A percentile compares a stretch with the other conserved stretches of the same genome.
Evolutionary conservation across 2,888 invertebrate species (phyloP).

Genomic region (Trichogramma evanescens): DNA sequence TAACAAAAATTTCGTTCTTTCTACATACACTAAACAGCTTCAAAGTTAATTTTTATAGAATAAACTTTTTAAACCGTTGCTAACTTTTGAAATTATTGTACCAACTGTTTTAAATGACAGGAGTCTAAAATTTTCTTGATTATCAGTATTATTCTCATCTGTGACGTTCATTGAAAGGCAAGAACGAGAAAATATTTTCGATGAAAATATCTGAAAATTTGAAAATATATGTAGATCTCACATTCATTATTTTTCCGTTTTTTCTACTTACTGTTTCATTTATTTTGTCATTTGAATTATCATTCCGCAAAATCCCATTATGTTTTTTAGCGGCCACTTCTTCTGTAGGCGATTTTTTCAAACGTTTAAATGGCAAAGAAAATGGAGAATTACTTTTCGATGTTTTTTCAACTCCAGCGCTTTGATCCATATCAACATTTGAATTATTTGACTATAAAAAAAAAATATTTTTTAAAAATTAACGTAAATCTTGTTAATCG

Average conservation of each 20-base stretch:
- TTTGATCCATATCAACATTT: constrained; percentile 26
- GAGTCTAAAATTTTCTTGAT: background rate
- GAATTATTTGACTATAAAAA: constrained; percentile 19
- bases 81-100: constrained; percentile 11
- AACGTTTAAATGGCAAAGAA: constrained; percentile 19
- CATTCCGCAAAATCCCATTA: background rate
- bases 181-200: too few relatives aligned
- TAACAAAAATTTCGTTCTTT: too few relatives aligned
- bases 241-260: constrained; percentile 3
- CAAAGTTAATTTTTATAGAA: constrained; percentile 7
- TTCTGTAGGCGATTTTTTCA: constrained; percentile 9
- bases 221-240: background rate
- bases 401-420: constrained; percentile 20
- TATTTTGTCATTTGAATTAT: background rate
- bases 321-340: constrained; percentile 6
- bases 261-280: background rate
- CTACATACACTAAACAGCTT: too few relatives aligned
- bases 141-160: background rate
- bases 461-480: constrained; percentile 1
- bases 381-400: constrained; percentile 12
- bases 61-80: constrained; percentile 15
- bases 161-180: too few relatives aligned
- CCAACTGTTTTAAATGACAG: constrained; percentile 15
- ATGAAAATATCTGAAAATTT: too few relatives aligned
- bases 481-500: background rate